phyloP scores from a whole-genome alignment of 1,140 invertebrate species.

The Coelopa frigida region DNA sequence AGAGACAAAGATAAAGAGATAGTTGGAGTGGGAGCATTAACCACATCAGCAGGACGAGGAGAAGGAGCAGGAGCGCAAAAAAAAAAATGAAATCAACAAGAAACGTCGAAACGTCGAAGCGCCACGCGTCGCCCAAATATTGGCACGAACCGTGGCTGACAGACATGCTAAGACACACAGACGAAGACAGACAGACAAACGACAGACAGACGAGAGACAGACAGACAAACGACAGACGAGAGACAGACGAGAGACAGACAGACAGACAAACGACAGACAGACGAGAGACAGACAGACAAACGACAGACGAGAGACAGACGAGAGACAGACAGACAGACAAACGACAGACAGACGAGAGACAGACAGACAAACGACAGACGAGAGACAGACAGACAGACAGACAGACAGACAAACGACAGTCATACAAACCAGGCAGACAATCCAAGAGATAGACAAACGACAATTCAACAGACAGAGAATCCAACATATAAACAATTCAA shows the following conservation, averaged over 20 bases:
- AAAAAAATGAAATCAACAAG: background rate
- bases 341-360: background rate
- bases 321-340: too few species aligned
- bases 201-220: too few species aligned
- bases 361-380: too few species aligned
- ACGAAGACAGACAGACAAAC: background rate
- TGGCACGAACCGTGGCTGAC: too few species aligned
- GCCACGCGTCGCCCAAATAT: background rate
- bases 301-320: too few species aligned
- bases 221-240: background rate
- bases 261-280: too few species aligned
- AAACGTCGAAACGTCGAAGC: background rate
- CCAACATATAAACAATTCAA: too few species aligned
- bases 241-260: too few species aligned
- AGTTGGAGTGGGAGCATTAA: background rate
- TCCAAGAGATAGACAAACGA: too few species aligned
- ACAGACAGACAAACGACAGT: background rate
- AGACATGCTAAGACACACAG: background rate
- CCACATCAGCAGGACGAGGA: background rate
- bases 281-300: too few species aligned
- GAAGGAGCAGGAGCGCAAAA: background rate
- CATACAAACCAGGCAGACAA: too few species aligned
- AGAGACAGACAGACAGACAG: background rate
- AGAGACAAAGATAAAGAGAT: background rate
- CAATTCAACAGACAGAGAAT: too few species aligned